Evolutionary conservation across 2,888 invertebrate genomes (phyloP), one percentile per base, ranked within the genome.

Genomic region (Troides aeacus): DNA sequence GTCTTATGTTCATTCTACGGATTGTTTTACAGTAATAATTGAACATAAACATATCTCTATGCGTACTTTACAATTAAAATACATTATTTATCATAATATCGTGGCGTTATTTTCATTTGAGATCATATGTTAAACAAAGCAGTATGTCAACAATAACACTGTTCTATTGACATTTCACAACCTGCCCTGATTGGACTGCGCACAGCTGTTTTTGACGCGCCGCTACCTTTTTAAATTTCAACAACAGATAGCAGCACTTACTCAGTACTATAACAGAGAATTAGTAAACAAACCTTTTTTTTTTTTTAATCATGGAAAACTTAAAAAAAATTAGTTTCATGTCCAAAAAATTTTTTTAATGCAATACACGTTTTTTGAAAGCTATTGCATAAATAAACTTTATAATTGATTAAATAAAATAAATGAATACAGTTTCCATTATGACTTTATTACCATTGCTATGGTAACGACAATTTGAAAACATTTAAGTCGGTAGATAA

Each of bases 191-290:
- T 92, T 92, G 91, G 92, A 73, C 74, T 69, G 68, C 67, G 73
- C 79, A 86, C 92, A 93, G 92, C 92, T 93, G 92, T 89, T 93
- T 91, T 90, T 91, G 90, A 92, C 89, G 77, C 74, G 66, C 74
- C 64, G 67, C 66, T 64, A 71, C 73, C 77, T 62, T 18, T 6
- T 56, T 17, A 39, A 36, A 69, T 8, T 69, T 36, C 57, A 36
- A 70, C 72, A 68, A 74, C 79, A 90, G 90, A 84, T 90, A 86
- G 86, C 88, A 81, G 77, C 80, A 84, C 71, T 72, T 73, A 74
- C 77, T 74, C 68, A 79, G 21, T 21, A 57, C 81, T 85, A 84
- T 86, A 87, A 81, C 86, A 87, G 78, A 64, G 0, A 23, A 63
- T 21, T 36, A 53, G 17, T 53, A 53, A 53, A 53, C 15, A 18